Base-by-base conservation (phyloP, 2,797 vertebrate genomes). In the Oryzias sinensis region DNA sequence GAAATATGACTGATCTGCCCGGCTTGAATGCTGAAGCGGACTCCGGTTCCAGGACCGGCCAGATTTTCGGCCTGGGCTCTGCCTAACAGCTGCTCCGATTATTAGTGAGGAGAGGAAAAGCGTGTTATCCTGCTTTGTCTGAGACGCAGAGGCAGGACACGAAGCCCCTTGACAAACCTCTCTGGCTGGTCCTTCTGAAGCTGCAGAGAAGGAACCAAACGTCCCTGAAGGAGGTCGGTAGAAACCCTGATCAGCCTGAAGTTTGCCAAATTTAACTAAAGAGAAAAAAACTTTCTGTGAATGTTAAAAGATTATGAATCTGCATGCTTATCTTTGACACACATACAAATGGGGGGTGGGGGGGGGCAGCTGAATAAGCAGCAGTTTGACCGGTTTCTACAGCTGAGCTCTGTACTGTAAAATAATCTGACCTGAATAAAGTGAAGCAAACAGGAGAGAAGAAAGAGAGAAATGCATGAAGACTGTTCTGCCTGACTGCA, bases 401-500 rank as follows among this genome's bases (percentile, higher is more conserved):
- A 72, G 72, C 72, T 88, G 84, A 90, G 87, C 82, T 83, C 47
- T 59, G 76, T 70, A 81, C 86, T 85, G 88, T 87, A 87, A 83
- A 37, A 90, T 84, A 87, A 87, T 80, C 74, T 87, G 88, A 89
- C 85, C 89, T 85, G 79, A 87, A 89, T 89, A 84, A 80, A 82
- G 81, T 66, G 50, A 43, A 68, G 83, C 73, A 79, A 83, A 87
- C 87, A 80, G 74, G 70, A 62, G 77, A 81, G 81, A 85, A 80
- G 66, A 80, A 77, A 78, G 59, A 80, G 71, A 74, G 77, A 79
- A 82, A 80, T 70, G 65, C 73, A 80, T 84, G 80, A 74, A 75
- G 78, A 88, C 53, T 74, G 78, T 87, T 81, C 76, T 80, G 65
- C 81, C 83, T 85, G 85, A 83, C 85, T 86, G 85, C 82, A 67